Evolutionary conservation across 2,888 invertebrate genomes (phyloP).

Genomic region (Apomyelois bistriatella): DNA sequence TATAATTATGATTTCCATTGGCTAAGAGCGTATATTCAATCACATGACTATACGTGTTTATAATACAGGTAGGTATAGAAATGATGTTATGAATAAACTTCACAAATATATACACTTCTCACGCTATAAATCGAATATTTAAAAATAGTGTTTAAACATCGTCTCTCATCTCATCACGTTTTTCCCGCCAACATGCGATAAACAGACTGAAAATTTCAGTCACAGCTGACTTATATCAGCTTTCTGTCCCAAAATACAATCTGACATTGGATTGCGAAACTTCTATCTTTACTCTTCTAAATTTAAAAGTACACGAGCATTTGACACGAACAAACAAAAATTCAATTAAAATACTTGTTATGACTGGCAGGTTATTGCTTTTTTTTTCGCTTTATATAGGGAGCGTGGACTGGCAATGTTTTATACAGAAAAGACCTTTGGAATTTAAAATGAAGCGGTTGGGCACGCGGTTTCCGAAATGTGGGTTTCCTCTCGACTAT

Average conservation of each 20-base stretch:
- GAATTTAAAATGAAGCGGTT: constrained; percentile 1
- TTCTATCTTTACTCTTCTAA: constrained; percentile 34
- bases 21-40: background rate
- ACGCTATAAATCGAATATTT: too few species aligned
- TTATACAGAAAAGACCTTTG: background rate
- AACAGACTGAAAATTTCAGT: constrained; percentile 26
- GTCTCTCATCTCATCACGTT: background rate
- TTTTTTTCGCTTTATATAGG: background rate
- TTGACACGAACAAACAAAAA: constrained; percentile 10
- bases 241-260: constrained; percentile 48
- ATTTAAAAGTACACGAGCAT: constrained; percentile 18
- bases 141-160: background rate
- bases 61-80: too few species aligned
- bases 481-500: background rate
- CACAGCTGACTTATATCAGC: constrained; percentile 34
- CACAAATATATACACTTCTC: too few species aligned
- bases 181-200: constrained; percentile 4
- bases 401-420: background rate
- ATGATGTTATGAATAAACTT: too few species aligned
- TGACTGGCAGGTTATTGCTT: background rate
- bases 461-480: background rate
- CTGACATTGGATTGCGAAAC: constrained; percentile 46
- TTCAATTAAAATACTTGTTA: constrained; percentile 14
- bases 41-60: background rate
- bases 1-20: background rate